Evolutionary conservation across 2,888 invertebrate genomes (phyloP).

Genomic region (Polietes domitor): DNA sequence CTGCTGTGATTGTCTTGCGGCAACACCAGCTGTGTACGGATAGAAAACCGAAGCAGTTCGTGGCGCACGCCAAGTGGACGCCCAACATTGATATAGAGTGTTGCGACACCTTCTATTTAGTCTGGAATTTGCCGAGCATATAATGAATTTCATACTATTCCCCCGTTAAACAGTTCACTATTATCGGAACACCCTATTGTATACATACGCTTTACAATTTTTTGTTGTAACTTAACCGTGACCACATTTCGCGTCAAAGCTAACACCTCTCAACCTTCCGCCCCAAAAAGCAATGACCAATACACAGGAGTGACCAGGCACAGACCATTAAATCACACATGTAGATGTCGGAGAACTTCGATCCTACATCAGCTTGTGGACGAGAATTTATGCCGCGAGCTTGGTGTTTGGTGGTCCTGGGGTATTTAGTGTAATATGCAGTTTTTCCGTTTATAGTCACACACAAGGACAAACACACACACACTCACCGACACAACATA

Average conservation of each 20-base stretch:
- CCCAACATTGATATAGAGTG: no score
- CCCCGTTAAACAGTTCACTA: no score
- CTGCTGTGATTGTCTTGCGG: no score
- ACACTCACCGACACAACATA: constrained; percentile 36
- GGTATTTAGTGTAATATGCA: constrained; percentile 28
- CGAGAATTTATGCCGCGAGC: background rate
- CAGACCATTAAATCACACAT: background rate
- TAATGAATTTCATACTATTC: no score
- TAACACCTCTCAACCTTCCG: constrained; percentile 48
- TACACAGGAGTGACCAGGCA: constrained; percentile 41
- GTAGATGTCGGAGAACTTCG: no score
- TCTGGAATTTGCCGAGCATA: no score
- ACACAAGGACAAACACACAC: background rate
- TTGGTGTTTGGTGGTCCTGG: background rate
- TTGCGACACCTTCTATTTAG: no score
- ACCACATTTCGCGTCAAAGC: constrained; percentile 64
- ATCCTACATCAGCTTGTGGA: background rate
- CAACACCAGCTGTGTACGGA: no score
- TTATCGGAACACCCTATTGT: no score
- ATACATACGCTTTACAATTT: constrained; percentile 30
- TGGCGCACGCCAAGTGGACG: no score
- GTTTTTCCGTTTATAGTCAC: background rate
- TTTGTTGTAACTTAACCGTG: constrained; percentile 56
- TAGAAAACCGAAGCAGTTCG: no score
- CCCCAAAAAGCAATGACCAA: constrained; percentile 17